Conservation (phyloP, 2,888 invertebrate genomes). For the Volucella inflata region DNA sequence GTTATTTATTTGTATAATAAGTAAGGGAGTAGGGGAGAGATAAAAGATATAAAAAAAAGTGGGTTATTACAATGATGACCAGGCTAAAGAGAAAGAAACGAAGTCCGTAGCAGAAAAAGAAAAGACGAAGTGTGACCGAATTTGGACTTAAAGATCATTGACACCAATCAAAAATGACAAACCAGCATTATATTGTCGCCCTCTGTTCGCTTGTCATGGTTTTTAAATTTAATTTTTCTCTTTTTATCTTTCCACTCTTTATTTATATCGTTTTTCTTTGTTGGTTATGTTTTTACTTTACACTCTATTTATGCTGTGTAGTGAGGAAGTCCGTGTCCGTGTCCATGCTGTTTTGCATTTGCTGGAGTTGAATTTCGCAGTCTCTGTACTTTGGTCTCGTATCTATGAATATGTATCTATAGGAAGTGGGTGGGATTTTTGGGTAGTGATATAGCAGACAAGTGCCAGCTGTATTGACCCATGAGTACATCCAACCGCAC, state of each 20-base stretch:
- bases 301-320: constrained; percentile 43
- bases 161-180: constrained; percentile 64
- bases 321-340: neutral
- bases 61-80: constrained; percentile 21
- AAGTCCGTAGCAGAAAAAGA: neutral
- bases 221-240: constrained; percentile 16
- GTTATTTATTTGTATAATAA: constrained; percentile 17
- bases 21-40: constrained; percentile 6
- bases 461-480: constrained; percentile 43
- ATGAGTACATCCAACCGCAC: constrained; percentile 18
- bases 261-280: neutral
- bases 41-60: constrained; percentile 11
- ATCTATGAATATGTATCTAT: constrained; percentile 21
- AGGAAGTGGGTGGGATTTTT: constrained; percentile 19
- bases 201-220: constrained; percentile 5
- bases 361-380: constrained; percentile 45
- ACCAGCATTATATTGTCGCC: constrained; percentile 24
- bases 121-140: constrained; percentile 56
- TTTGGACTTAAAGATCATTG: constrained; percentile 67
- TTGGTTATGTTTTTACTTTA: constrained; percentile 32
- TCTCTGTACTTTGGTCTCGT: constrained; percentile 22
- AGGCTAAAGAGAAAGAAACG: neutral
- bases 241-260: constrained; percentile 11
- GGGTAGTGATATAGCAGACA: constrained; percentile 42
- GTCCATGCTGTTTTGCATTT: neutral